phyloP scores from a whole-genome alignment of 2,888 invertebrate species.

The Chrysina gloriosa region DNA sequence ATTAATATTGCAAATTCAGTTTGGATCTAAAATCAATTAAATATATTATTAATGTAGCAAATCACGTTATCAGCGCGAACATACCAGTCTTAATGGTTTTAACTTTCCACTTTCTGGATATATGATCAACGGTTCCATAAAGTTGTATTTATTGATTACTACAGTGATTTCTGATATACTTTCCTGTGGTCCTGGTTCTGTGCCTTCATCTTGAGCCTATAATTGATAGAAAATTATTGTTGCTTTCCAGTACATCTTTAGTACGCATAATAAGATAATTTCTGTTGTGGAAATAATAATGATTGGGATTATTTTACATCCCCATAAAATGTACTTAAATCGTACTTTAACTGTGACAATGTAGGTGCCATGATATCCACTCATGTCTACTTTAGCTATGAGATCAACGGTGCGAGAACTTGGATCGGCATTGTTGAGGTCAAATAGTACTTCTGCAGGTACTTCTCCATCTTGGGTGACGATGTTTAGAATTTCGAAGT shows the following conservation, averaged over 20 bases:
- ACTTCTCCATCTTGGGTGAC: slow-evolving; percentile 14
- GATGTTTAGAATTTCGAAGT: slow-evolving; percentile 56
- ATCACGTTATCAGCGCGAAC: slow-evolving; percentile 31
- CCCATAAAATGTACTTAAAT: neutral
- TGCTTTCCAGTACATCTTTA: too few species aligned
- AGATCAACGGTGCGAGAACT: slow-evolving; percentile 52
- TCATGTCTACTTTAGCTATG: slow-evolving; percentile 64
- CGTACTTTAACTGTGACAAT: slow-evolving; percentile 67
- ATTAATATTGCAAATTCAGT: slow-evolving; percentile 48
- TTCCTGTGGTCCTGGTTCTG: slow-evolving; percentile 56
- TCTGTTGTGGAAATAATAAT: neutral
- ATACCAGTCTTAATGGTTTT: slow-evolving; percentile 66
- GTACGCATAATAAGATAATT: neutral
- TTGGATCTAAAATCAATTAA: slow-evolving; percentile 48
- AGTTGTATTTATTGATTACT: slow-evolving; percentile 68
- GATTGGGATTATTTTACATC: neutral
- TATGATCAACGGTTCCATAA: slow-evolving; percentile 68
- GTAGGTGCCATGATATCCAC: slow-evolving; percentile 71
- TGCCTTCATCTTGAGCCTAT: slow-evolving; percentile 71
- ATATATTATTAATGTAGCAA: slow-evolving; percentile 38
- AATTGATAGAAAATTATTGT: slow-evolving; percentile 40
- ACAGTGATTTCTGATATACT: slow-evolving; percentile 37
- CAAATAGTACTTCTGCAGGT: slow-evolving; percentile 32
- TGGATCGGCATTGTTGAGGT: neutral
- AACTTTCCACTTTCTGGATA: slow-evolving; percentile 64